Evolutionary conservation across 2,797 vertebrate genomes (phyloP).

Genomic region (Hylomyscus alleni): DNA sequence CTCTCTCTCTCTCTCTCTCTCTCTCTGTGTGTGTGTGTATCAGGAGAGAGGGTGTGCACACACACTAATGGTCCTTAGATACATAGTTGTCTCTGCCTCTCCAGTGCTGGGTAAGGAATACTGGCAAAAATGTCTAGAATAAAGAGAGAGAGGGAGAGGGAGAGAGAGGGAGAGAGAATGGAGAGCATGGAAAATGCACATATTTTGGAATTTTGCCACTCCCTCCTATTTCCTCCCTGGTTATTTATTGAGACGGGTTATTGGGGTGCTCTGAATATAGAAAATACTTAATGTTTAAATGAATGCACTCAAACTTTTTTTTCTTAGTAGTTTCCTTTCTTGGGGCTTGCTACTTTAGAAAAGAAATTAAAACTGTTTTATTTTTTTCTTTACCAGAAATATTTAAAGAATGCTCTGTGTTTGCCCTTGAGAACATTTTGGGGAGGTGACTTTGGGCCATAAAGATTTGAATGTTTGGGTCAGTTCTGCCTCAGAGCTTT

Average conservation of each 20-base stretch:
- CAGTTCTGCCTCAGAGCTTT: conserved; percentile 10
- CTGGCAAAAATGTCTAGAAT: not conserved
- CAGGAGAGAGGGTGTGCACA: accelerated
- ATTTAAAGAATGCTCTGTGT: conserved; percentile 73
- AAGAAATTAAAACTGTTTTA: not conserved
- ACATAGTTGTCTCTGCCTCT: not conserved
- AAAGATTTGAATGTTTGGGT: conserved; percentile 66
- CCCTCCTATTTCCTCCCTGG: not conserved
- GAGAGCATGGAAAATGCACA: not conserved
- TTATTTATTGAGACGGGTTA: not conserved
- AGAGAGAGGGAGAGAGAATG: not conserved
- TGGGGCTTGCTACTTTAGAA: conserved; percentile 56
- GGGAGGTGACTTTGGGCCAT: conserved; percentile 5
- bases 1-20: no score
- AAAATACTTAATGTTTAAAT: conserved; percentile 56
- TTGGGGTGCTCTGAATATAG: not conserved
- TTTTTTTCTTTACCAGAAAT: conserved; percentile 57
- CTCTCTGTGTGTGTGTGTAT: not conserved
- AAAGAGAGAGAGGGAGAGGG: not conserved
- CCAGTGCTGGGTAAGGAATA: not conserved
- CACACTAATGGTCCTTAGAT: not conserved
- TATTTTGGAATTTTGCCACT: not conserved
- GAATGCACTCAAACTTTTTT: conserved; percentile 60
- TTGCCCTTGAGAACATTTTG: conserved; percentile 64
- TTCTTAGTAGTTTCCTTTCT: conserved; percentile 56